A percentile compares a stretch with the other conserved stretches of the same genome.
These are phyloP conservation scores for Bombus vancouverensis DNA, from an alignment of 1,140 invertebrate species.

Conservation along the genomic window DNA sequence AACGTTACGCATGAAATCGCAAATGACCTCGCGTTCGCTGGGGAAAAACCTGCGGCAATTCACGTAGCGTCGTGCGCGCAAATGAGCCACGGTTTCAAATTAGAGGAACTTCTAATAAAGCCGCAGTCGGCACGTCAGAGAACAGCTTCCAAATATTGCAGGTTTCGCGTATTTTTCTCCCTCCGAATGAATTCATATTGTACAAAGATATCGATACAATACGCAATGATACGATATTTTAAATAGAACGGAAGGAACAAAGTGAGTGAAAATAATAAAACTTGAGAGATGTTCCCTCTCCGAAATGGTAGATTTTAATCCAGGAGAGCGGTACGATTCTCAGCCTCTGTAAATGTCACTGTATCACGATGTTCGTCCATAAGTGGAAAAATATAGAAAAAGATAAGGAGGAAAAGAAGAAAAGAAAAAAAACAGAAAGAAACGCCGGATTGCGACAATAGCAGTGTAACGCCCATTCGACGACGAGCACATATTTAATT, in stretches of 20 bases:
- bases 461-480: neutral
- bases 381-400: neutral
- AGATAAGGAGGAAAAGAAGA: neutral
- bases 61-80: conserved; percentile 12
- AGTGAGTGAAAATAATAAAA: too few relatives aligned
- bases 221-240: too few relatives aligned
- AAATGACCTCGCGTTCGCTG: conserved; percentile 16
- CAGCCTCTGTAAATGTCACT: neutral
- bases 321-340: neutral
- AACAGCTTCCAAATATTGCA: neutral
- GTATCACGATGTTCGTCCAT: too few relatives aligned
- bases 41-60: neutral
- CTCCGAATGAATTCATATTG: too few relatives aligned
- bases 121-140: neutral
- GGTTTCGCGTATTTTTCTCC: too few relatives aligned
- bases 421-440: too few relatives aligned
- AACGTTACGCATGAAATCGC: conserved; percentile 48
- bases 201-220: too few relatives aligned
- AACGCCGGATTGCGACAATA: neutral
- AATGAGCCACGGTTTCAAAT: conserved; percentile 22
- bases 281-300: too few relatives aligned
- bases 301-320: neutral
- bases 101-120: conserved; percentile 21
- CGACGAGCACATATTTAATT: conserved; percentile 15
- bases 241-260: too few relatives aligned